Evolutionary conservation across 2,113 vertebrate species (phyloP).

Genomic region (Ranitomeya imitator): DNA sequence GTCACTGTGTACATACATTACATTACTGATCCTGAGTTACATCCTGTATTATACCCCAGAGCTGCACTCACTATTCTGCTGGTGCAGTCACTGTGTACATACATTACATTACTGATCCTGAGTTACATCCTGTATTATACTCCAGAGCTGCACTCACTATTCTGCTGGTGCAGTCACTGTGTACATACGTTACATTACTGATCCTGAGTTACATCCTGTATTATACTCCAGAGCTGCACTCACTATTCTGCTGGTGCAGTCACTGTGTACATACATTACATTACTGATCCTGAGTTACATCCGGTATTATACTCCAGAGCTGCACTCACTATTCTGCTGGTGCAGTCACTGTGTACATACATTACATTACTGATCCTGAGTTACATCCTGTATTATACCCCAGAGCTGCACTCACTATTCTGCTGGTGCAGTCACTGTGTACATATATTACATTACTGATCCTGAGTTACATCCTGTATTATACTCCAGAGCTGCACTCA

Average conservation of each 20-base stretch:
- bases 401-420: too few species aligned
- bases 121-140: not conserved
- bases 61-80: not conserved
- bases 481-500: too few species aligned
- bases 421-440: not conserved
- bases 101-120: too few species aligned
- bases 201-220: not conserved
- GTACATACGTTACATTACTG: not conserved
- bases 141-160: not conserved
- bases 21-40: not conserved
- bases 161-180: not conserved
- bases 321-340: not conserved
- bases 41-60: not conserved
- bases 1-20: slow-evolving; percentile 5
- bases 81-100: too few species aligned
- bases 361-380: too few species aligned
- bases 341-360: too few species aligned
- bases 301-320: not conserved
- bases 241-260: not conserved
- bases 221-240: not conserved
- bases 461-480: not conserved
- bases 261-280: not conserved
- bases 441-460: not conserved
- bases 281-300: not conserved
- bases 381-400: too few species aligned